Conservation (phyloP, 1,140 invertebrate species). For the Vanessa atalanta region DNA sequence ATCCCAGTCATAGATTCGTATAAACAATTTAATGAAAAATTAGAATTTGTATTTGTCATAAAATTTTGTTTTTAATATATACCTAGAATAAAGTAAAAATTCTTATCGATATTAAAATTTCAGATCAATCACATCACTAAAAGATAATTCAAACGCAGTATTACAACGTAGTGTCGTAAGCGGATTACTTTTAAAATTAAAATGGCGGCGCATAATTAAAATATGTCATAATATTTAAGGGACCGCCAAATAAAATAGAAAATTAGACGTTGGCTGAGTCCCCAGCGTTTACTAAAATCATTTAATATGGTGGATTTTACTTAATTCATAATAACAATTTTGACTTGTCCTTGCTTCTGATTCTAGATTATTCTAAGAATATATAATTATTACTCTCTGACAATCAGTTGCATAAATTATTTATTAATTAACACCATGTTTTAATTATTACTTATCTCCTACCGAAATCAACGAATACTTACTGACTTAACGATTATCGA, state of each 20-base stretch:
- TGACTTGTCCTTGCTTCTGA: neutral
- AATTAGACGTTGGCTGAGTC: slow-evolving; percentile 19
- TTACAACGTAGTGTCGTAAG: slow-evolving; percentile 62
- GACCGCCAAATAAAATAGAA: slow-evolving; percentile 42
- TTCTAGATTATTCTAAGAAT: neutral
- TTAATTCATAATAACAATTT: neutral
- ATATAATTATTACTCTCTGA: too few relatives aligned
- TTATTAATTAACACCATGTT: too few relatives aligned
- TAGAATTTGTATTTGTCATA: too few relatives aligned
- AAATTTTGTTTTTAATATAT: neutral
- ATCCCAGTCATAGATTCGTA: too few relatives aligned
- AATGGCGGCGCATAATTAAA: slow-evolving; percentile 73
- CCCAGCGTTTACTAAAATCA: slow-evolving; percentile 32
- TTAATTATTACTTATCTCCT: too few relatives aligned
- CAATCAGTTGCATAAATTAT: too few relatives aligned
- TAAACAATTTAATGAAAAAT: neutral
- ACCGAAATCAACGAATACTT: too few relatives aligned
- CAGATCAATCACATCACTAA: slow-evolving; percentile 48
- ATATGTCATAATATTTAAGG: slow-evolving; percentile 72
- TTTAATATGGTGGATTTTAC: slow-evolving; percentile 21
- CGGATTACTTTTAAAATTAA: slow-evolving; percentile 76
- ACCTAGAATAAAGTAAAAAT: too few relatives aligned
- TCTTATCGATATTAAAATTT: slow-evolving; percentile 20
- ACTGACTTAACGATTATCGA: too few relatives aligned
- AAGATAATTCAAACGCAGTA: slow-evolving; percentile 55